Evolutionary conservation across 2,888 invertebrate species (phyloP), one percentile per base, ranked within the genome.

Genomic region (Coleophora deauratella): DNA sequence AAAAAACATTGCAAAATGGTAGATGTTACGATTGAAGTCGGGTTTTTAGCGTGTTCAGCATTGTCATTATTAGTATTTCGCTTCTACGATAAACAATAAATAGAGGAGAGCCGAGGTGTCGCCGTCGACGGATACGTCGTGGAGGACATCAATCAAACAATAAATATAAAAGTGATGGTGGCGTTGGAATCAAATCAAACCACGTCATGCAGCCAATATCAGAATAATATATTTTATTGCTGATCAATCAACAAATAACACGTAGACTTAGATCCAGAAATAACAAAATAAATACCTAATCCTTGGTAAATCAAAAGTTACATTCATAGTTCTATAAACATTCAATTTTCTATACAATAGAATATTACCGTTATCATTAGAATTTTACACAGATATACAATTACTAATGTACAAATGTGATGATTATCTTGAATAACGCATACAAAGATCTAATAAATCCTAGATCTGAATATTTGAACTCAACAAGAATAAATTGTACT

Each of bases 261-360:
- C 68, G 68, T 77, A 81, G 74, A 80, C 77, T 81, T 73, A 76
- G 67, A 79, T 80, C 77, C 82, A 77, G 74, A 66, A 66, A 72
- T 65, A 84, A 84, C 79, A 79, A 79, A 80, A 84, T 82, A 84
- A 84, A 84, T 82, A 84, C 81, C 82, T 76, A 70, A 73, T 77
- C 76, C 82, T 69, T 55, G 70, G 73, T 77, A 74, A 68, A 71
- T 62, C 62, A 60, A 56, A 72, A 74, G 30, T 37, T 71, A 72
- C 71, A 72, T 64, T 72, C 68, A 59, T 54, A 50, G 6, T 52
- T 53, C 57, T 57, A 59, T 50, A 56, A 53, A 59, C 59, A 59
- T 50, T 49, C n/a, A 54, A 55, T 51, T 58, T 56, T 57, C 54
- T 54, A 56, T 57, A 58, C 51, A 21, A 21, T 21, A 59, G 9